Evolutionary conservation across 1,140 invertebrate species (phyloP).

Genomic region (Eulimnadia texana): DNA sequence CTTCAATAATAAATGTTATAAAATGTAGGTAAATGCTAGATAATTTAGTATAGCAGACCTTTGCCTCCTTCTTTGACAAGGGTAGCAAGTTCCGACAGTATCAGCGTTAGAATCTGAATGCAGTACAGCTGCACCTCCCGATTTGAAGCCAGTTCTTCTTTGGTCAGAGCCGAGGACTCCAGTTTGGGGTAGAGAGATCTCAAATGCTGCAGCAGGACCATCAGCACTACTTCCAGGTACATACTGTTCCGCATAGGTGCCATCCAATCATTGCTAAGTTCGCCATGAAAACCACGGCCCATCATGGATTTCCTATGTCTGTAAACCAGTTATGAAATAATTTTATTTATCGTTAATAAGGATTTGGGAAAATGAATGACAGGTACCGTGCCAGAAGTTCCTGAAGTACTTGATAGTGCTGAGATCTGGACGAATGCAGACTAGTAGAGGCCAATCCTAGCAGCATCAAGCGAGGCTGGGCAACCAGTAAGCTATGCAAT

Average conservation of each 20-base stretch:
- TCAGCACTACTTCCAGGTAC: slow-evolving; percentile 68
- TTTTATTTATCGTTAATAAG: too few species aligned
- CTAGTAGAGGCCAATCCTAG: slow-evolving; percentile 53
- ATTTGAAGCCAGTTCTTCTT: slow-evolving; percentile 61
- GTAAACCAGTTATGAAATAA: too few species aligned
- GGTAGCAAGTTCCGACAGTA: slow-evolving; percentile 60
- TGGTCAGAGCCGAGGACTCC: slow-evolving; percentile 32
- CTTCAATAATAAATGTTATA: too few species aligned
- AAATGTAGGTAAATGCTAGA: too few species aligned
- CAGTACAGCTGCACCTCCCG: slow-evolving; percentile 57
- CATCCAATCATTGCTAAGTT: slow-evolving; percentile 31
- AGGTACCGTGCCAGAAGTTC: slow-evolving; percentile 43
- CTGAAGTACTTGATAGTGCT: slow-evolving; percentile 34
- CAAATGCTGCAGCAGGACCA: slow-evolving; percentile 61
- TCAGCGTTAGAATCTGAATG: slow-evolving; percentile 58
- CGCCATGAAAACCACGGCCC: slow-evolving; percentile 60
- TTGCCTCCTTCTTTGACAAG: slow-evolving; percentile 68
- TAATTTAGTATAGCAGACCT: too few species aligned
- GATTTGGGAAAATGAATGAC: background rate
- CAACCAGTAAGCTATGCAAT: slow-evolving; percentile 52
- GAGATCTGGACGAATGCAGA: slow-evolving; percentile 37
- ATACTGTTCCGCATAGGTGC: slow-evolving; percentile 52
- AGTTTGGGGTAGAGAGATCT: slow-evolving; percentile 57
- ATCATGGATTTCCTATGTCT: slow-evolving; percentile 61
- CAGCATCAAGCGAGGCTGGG: slow-evolving; percentile 56